These are phyloP conservation scores for Callocephalon fimbriatum DNA, from an alignment of 2,113 vertebrate genomes.

Conservation along the genomic window DNA sequence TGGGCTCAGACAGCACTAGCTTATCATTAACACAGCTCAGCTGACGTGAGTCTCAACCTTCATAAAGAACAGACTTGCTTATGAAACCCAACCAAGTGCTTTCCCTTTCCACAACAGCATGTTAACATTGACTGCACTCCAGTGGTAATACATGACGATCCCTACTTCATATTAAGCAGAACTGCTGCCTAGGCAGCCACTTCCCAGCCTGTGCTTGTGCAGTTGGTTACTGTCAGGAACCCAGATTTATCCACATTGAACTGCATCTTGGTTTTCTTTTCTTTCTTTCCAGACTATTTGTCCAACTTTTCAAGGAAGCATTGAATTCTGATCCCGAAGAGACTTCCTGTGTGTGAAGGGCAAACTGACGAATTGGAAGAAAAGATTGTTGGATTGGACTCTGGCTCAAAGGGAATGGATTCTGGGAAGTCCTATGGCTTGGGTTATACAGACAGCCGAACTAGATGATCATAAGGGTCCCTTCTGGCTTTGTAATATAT, in stretches of 20 bases:
- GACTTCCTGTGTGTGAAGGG: neutral
- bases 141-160: neutral
- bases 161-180: neutral
- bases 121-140: neutral
- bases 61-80: constrained; percentile 18
- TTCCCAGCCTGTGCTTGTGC: neutral
- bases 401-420: neutral
- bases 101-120: neutral
- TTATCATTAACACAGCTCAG: neutral
- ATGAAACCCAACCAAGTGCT: neutral
- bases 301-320: constrained; percentile 63
- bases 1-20: neutral
- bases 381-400: neutral
- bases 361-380: neutral
- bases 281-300: constrained; percentile 27
- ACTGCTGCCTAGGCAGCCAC: neutral
- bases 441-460: neutral
- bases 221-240: neutral
- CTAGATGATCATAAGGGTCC: neutral
- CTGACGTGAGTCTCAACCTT: neutral
- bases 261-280: neutral
- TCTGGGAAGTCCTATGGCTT: neutral
- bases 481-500: constrained; percentile 53
- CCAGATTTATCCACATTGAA: neutral
- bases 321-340: constrained; percentile 37